Base-by-base conservation (phyloP, 2,113 vertebrate species). In the Elanus axillaris region DNA sequence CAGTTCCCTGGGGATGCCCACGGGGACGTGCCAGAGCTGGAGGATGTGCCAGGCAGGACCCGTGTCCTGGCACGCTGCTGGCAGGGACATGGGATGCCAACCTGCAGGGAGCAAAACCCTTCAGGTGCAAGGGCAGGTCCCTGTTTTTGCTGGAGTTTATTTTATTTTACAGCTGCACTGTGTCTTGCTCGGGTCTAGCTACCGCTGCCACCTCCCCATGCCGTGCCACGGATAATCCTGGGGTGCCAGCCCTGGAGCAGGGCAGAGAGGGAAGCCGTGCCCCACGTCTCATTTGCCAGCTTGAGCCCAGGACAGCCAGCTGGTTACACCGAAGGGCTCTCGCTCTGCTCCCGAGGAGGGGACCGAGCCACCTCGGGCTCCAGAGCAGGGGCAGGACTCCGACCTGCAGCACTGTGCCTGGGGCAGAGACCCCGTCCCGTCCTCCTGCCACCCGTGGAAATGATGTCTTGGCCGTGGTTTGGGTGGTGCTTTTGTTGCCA, bases 211-310 rank as follows among this genome's bases (percentile, higher is more conserved):
- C n/a, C 29, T 62, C 34, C 40, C 58, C 10, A 29, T 47, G 87
- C 55, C 3, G 5, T n/a, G 67, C 25, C 2, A 0, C 13, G 38
- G 36, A 36, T 26, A 34, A 74, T 13, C 17, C 40, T 1, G 0
- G 31, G 10, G 17, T 40, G 64, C 76, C 55, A 47, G 43, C 58
- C 36, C 14, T 0, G 5, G 55, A 43, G 48, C 42, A 19, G 59
- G 47, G 60, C 23, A 26, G n/a, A 40, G 45, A 9, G 19, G 26
- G 21, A 73, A 47, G 85, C 66, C 1, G 5, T 74, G 60, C 7
- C 38, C 55, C 16, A 9, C 1, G 2, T 29, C 59, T 47, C 31
- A 0, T n/a, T 18, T 43, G 31, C 73, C 60, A 45, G 26, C 32
- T 4, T 20, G 66, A 69, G 34, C 32, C 48, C 69, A 50, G 43